Percentiles rank a stretch among this genome's conserved stretches.
Evolutionary conservation across 1,140 invertebrate species (phyloP).

Genomic region (Drosophila tristis): DNA sequence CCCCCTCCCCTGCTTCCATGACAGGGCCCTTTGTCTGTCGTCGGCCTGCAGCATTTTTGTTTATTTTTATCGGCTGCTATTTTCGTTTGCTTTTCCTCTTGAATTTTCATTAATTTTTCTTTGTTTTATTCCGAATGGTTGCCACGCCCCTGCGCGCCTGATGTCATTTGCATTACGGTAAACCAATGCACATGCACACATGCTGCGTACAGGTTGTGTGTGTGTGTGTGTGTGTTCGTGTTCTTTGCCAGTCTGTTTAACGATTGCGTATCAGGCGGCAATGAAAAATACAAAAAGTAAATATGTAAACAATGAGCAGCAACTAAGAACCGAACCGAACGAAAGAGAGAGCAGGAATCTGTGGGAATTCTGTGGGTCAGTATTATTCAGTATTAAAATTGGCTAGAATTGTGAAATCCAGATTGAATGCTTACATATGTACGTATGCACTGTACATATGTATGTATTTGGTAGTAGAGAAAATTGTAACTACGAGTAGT

Average conservation of each 20-base stretch:
- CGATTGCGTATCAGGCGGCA: slow-evolving; percentile 58
- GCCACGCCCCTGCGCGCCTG: slow-evolving; percentile 24
- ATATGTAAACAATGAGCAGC: slow-evolving; percentile 26
- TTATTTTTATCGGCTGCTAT: slow-evolving; percentile 74
- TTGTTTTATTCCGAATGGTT: slow-evolving; percentile 43
- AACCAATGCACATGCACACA: slow-evolving; percentile 17
- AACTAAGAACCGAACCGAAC: slow-evolving; percentile 20
- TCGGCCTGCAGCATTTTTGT: slow-evolving; percentile 57
- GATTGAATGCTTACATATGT: too few relatives aligned
- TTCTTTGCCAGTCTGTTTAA: slow-evolving; percentile 68
- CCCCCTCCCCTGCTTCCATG: slow-evolving; percentile 11
- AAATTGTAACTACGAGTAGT: too few relatives aligned
- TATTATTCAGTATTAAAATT: too few relatives aligned
- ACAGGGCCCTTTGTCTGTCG: slow-evolving; percentile 63
- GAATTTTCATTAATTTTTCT: slow-evolving; percentile 59
- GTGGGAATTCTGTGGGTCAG: too few relatives aligned
- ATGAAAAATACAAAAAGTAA: slow-evolving; percentile 51
- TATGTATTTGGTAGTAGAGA: too few relatives aligned
- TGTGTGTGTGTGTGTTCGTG: slow-evolving; percentile 28
- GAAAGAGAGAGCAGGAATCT: not conserved
- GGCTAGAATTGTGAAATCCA: too few relatives aligned
- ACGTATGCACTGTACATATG: too few relatives aligned
- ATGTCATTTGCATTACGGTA: slow-evolving; percentile 49
- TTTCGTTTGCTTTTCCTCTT: slow-evolving; percentile 57
- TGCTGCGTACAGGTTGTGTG: not conserved